Conservation (phyloP, 2,888 invertebrate genomes). For the Desoria tigrina region DNA sequence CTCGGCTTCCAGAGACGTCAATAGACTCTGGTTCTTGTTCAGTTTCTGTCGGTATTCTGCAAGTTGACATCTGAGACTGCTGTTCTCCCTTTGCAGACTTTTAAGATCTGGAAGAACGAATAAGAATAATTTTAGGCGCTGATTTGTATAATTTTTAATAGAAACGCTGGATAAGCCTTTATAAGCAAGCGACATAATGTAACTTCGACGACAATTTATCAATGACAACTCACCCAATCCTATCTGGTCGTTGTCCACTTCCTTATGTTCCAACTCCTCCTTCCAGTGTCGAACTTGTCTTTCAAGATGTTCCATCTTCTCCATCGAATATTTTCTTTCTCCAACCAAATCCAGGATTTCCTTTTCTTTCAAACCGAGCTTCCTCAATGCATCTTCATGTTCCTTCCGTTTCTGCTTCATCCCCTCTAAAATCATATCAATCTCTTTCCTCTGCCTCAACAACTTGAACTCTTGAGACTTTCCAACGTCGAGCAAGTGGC, state of each 20-base stretch:
- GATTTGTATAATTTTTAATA: neutral
- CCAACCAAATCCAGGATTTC: constrained; percentile 24
- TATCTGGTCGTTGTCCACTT: constrained; percentile 14
- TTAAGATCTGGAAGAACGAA: constrained; percentile 32
- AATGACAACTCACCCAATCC: neutral
- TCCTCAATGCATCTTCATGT: constrained; percentile 29
- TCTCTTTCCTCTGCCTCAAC: constrained; percentile 32
- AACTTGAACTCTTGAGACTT: constrained; percentile 41
- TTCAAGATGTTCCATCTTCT: constrained; percentile 34
- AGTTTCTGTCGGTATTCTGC: constrained; percentile 41
- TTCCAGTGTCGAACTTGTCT: constrained; percentile 46
- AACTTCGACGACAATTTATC: neutral
- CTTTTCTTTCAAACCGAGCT: constrained; percentile 31
- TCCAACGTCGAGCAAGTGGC: constrained; percentile 35
- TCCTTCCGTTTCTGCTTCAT: constrained; percentile 41
- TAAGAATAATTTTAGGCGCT: neutral
- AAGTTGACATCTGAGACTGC: constrained; percentile 38
- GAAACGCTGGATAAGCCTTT: constrained; percentile 12
- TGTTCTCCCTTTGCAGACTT: constrained; percentile 42
- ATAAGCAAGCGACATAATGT: constrained; percentile 7
- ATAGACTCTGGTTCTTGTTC: constrained; percentile 26
- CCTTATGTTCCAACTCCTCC: constrained; percentile 43
- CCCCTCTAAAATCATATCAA: constrained; percentile 37
- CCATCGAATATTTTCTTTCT: neutral
- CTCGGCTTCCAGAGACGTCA: constrained; percentile 34